Evolutionary conservation across 35 echinoderm and acorn worm genomes (phyloP).

Genomic region (Apostichopus californicus): DNA sequence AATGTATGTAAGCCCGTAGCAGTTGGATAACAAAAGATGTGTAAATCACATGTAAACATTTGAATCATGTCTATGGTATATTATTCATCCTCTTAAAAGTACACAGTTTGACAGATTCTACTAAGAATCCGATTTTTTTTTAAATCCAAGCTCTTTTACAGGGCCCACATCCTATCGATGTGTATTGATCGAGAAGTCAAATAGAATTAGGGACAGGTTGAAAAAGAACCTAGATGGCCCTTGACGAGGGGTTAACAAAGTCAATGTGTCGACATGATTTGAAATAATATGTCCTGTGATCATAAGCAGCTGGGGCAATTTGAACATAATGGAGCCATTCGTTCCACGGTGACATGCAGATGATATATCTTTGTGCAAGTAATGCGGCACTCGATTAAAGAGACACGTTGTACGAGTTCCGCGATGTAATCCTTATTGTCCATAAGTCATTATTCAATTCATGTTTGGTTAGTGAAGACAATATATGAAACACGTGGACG

Average conservation of each 20-base stretch:
- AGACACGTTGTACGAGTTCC: not conserved
- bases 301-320: not conserved
- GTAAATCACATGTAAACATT: too few species aligned
- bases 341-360: not conserved
- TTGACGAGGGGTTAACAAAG: not conserved
- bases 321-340: conserved; percentile 4
- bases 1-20: too few species aligned
- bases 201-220: conserved; percentile 11
- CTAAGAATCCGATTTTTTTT: too few species aligned
- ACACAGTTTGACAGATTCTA: too few species aligned
- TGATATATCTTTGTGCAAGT: not conserved
- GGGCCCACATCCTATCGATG: conserved; percentile 21
- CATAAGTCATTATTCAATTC: too few species aligned
- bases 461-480: too few species aligned
- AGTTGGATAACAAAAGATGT: too few species aligned
- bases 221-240: not conserved
- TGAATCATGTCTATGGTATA: too few species aligned
- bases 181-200: conserved; percentile 34
- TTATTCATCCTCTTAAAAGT: too few species aligned
- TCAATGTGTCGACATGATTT: not conserved
- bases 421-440: too few species aligned
- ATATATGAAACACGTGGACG: too few species aligned
- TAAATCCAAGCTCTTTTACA: not conserved
- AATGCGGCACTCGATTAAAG: not conserved
- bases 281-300: conserved; percentile 12